Evolutionary conservation across 2,888 invertebrate genomes (phyloP), one percentile per base, ranked within the genome.

Genomic region (Corbicula japonica): DNA sequence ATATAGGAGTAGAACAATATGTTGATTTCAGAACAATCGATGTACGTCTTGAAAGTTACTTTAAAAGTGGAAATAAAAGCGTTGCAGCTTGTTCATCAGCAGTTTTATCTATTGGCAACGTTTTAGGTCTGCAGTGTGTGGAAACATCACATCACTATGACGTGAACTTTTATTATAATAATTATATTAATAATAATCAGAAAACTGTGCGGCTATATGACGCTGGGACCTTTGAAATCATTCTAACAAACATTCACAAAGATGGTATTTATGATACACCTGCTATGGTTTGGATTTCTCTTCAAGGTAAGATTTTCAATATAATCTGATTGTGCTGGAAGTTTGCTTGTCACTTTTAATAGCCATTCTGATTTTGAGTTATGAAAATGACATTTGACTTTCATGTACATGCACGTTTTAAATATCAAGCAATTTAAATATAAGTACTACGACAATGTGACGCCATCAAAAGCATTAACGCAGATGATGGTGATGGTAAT

Each of bases 221-320:
- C 10, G 34, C 10, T 1, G 46, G 10, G 18, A n/a, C 48, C 5
- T 21, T 32, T 30, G 41, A 54, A 12, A 52, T 66, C 0, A 28
- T 15, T 21, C 23, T 66, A 6, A 52, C 12, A 0, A 38, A 54
- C 18, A n/a, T 66, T n/a, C 52, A 66, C 15, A 15, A 1, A 8
- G 41, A 66, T 30, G 54, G 66, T n/a, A 4, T n/a, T n/a, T 18
- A 6, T 12, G 66, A 66, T 21, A 54, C 66, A 6, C 66, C 66
- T 6, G 34, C 66, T 3, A 66, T 66, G 66, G 30, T 66, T 2
- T 66, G 66, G 66, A 38, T 66, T 18, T 52, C 52, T 1, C 10
- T 66, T 2, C n/a, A 38, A 54, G 54, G 66, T 66, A 54, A n/a
- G n/a, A n/a, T n/a, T n/a, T n/a, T n/a, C n/a, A n/a, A n/a, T n/a